These are phyloP conservation scores for Sinocyclocheilus anophthalmus DNA, from an alignment of 2,113 vertebrate genomes.

Conservation along the genomic window DNA sequence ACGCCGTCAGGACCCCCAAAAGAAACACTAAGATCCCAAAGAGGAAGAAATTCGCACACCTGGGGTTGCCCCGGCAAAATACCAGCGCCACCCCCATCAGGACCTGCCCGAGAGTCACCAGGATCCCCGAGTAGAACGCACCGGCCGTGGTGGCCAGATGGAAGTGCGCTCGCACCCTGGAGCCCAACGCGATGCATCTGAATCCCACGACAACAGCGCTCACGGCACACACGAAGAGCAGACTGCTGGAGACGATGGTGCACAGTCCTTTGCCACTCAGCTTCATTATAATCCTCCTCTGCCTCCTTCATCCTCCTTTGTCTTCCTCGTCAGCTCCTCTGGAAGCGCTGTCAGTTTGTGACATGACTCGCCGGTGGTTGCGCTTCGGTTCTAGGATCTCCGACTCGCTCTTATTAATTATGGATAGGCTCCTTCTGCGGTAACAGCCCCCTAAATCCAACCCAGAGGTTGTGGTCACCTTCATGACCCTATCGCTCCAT, in stretches of 20 bases:
- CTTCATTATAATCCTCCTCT: conserved; percentile 93
- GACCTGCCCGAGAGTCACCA: conserved; percentile 84
- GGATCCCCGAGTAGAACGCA: conserved; percentile 91
- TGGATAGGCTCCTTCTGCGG: conserved; percentile 64
- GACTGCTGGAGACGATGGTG: conserved; percentile 89
- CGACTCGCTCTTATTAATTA: conserved; percentile 69
- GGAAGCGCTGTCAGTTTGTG: conserved; percentile 72
- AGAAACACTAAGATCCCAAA: conserved; percentile 89
- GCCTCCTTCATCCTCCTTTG: conserved; percentile 85
- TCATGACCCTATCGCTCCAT: conserved; percentile 63
- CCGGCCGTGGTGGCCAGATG: conserved; percentile 86
- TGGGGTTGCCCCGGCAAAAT: conserved; percentile 82
- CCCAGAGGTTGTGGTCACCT: conserved; percentile 59
- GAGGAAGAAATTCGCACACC: conserved; percentile 88
- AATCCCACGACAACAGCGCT: conserved; percentile 91
- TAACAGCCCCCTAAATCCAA: conserved; percentile 57
- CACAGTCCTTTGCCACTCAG: conserved; percentile 93
- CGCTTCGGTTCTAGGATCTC: conserved; percentile 68
- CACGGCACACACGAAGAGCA: conserved; percentile 91
- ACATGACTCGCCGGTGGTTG: conserved; percentile 75
- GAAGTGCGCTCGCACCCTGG: conserved; percentile 84
- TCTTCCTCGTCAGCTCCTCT: conserved; percentile 78
- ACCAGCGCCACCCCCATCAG: conserved; percentile 85
- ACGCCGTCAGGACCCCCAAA: conserved; percentile 90
- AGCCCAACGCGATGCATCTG: conserved; percentile 88